A percentile compares a stretch with the other conserved stretches of the same genome.
phyloP scores from a whole-genome alignment of 2,888 invertebrate species.

The Halocaridina rubra region DNA sequence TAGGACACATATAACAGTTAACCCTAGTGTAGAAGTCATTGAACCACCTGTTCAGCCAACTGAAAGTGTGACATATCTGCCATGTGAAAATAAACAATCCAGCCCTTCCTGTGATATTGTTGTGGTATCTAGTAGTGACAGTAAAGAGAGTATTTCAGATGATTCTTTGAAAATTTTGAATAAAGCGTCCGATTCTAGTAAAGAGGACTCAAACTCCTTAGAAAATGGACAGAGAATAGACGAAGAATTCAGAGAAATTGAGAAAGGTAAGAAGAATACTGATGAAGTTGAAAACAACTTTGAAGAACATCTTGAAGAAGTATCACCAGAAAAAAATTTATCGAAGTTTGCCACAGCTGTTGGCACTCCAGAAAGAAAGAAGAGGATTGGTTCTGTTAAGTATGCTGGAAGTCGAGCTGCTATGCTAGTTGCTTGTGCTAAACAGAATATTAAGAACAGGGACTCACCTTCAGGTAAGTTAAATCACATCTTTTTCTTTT shows the following conservation, averaged over 20 bases:
- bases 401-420: slow-evolving; percentile 56
- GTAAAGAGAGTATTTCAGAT: background rate
- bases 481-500: too few relatives aligned
- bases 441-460: slow-evolving; percentile 52
- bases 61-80: too few relatives aligned
- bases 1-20: too few relatives aligned
- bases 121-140: background rate
- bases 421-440: slow-evolving; percentile 56
- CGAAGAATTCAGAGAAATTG: background rate
- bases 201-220: background rate
- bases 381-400: background rate
- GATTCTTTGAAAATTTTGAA: background rate
- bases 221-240: background rate
- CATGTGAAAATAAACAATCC: too few relatives aligned
- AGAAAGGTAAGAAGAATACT: background rate
- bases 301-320: slow-evolving; percentile 20
- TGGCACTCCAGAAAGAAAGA: slow-evolving; percentile 53
- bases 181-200: background rate
- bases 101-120: background rate
- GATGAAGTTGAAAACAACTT: background rate
- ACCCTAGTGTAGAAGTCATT: too few relatives aligned
- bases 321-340: slow-evolving; percentile 34
- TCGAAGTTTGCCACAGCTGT: slow-evolving; percentile 26
- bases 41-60: too few relatives aligned
- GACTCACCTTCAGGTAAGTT: slow-evolving; percentile 38